Conservation (phyloP, 2,113 vertebrate genomes). For the Alaudala cheleensis region DNA sequence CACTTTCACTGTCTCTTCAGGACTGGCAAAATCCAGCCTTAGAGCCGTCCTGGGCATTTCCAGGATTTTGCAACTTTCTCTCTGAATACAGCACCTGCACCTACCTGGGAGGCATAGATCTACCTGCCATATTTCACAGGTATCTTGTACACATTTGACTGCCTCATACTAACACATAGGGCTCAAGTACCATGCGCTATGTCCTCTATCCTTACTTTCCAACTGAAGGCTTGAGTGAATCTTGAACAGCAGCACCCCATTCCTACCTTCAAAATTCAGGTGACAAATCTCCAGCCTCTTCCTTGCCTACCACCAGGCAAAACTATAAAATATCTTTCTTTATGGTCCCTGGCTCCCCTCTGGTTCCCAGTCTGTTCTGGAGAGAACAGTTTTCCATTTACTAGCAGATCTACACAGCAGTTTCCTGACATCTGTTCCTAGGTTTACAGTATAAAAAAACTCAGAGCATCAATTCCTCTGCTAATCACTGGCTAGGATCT, state of each 20-base stretch:
- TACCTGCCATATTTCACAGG: neutral
- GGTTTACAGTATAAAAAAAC: neutral
- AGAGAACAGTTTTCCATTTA: neutral
- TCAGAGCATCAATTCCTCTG: neutral
- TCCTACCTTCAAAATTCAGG: neutral
- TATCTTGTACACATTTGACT: neutral
- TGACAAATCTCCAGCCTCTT: neutral
- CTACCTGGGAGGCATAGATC: neutral
- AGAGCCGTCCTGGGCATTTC: neutral
- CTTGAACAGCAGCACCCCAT: neutral
- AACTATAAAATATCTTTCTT: neutral
- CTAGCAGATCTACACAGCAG: neutral
- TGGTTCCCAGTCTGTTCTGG: neutral
- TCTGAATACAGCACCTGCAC: neutral
- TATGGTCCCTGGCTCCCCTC: neutral
- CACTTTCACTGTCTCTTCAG: neutral
- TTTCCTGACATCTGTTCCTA: neutral
- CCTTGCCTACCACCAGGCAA: neutral
- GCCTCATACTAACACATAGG: neutral
- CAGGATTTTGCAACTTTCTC: accelerated
- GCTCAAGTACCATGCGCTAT: neutral
- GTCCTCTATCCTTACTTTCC: neutral
- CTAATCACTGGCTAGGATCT: neutral
- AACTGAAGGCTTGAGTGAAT: neutral
- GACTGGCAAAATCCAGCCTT: neutral